phyloP scores from a whole-genome alignment of 2,888 invertebrate species.

The Abrostola triplasia region DNA sequence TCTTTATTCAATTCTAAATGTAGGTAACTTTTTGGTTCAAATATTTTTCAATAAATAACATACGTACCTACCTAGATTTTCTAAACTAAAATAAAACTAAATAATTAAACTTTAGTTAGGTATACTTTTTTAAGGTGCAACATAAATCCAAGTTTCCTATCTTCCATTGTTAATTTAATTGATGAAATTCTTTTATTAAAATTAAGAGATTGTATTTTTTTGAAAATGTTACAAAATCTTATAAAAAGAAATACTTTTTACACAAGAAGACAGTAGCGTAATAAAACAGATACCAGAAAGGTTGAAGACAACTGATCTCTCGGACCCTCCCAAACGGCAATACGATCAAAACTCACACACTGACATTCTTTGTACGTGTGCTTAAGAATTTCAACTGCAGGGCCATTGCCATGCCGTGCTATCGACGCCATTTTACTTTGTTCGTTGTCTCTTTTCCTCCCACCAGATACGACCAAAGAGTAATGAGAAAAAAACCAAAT shows the following conservation, averaged over 20 bases:
- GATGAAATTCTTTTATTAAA: too few species aligned
- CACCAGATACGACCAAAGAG: constrained; percentile 50
- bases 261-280: not conserved
- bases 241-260: too few species aligned
- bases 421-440: constrained; percentile 83
- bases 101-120: too few species aligned
- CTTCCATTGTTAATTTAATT: too few species aligned
- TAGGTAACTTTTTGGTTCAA: too few species aligned
- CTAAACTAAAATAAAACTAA: too few species aligned
- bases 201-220: not conserved
- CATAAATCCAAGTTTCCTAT: too few species aligned
- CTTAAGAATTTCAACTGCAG: constrained; percentile 74
- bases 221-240: not conserved
- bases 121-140: too few species aligned
- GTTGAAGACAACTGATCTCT: constrained; percentile 67
- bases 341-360: constrained; percentile 72
- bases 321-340: constrained; percentile 70
- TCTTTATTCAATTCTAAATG: too few species aligned
- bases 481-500: constrained; percentile 60
- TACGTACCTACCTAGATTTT: too few species aligned
- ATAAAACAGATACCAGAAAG: constrained; percentile 38
- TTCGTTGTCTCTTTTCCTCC: constrained; percentile 70
- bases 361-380: constrained; percentile 70
- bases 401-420: constrained; percentile 69
- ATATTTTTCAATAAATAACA: too few species aligned